Conservation (phyloP, 2,797 vertebrate species). For the Ciconia nigra region DNA sequence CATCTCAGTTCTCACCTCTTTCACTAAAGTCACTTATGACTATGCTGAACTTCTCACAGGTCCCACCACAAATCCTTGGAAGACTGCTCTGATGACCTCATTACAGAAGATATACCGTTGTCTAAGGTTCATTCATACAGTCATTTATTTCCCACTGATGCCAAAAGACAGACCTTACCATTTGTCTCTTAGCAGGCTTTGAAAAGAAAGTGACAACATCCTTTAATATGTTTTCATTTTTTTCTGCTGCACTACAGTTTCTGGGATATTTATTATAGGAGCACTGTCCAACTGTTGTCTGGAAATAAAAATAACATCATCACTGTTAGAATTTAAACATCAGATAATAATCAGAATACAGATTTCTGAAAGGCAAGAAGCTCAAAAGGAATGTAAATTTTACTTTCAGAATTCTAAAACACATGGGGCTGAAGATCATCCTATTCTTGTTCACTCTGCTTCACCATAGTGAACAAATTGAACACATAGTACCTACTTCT, state of each 20-base stretch:
- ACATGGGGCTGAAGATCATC: not conserved
- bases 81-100: not conserved
- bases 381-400: not conserved
- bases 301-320: slow-evolving; percentile 22
- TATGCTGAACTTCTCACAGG: not conserved
- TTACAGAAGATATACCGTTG: not conserved
- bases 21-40: not conserved
- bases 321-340: not conserved
- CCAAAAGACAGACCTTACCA: slow-evolving; percentile 78
- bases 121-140: not conserved
- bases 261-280: slow-evolving; percentile 70
- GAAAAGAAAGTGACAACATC: slow-evolving; percentile 86
- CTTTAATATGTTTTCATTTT: slow-evolving; percentile 72
- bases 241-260: slow-evolving; percentile 74
- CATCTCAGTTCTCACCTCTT: not conserved
- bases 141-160: not conserved
- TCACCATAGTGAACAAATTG: not conserved
- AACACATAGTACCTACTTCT: not conserved
- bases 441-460: not conserved
- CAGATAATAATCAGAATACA: not conserved
- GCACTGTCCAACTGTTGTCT: slow-evolving; percentile 83
- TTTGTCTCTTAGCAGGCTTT: slow-evolving; percentile 77
- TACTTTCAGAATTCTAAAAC: not conserved
- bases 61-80: not conserved
- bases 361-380: not conserved